Percentiles rank a stretch among this genome's conserved stretches.
These are phyloP conservation scores for Chelonus insularis DNA, from an alignment of 1,140 invertebrate genomes.

Conservation along the genomic window DNA sequence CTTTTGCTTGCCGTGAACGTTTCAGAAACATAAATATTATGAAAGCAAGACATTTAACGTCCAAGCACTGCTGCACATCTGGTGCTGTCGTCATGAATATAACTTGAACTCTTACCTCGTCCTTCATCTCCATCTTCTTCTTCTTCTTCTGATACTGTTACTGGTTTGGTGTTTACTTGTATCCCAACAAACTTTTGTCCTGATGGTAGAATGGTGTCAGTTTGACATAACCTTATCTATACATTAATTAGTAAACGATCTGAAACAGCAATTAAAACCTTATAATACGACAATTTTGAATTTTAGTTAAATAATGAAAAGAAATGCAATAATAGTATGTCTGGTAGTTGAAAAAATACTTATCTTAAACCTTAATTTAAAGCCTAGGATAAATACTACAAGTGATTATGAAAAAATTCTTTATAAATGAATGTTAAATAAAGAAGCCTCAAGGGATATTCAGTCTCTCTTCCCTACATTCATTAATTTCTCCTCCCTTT, in stretches of 20 bases:
- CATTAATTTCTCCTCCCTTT: background rate
- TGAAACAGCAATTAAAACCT: background rate
- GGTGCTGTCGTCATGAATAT: constrained; percentile 49
- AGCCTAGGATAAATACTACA: background rate
- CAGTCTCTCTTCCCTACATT: background rate
- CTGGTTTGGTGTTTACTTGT: constrained; percentile 1
- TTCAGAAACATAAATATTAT: constrained; percentile 44
- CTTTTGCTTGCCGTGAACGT: constrained; percentile 29
- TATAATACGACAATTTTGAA: too few species aligned
- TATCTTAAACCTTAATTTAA: too few species aligned
- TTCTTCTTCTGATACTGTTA: constrained; percentile 10
- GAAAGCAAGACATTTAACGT: constrained; percentile 48
- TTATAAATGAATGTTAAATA: too few species aligned
- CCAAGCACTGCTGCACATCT: constrained; percentile 46
- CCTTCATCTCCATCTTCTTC: background rate
- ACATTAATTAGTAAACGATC: background rate
- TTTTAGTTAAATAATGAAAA: too few species aligned
- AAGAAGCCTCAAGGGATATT: too few species aligned
- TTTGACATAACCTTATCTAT: constrained; percentile 7
- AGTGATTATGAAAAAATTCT: too few species aligned
- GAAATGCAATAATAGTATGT: too few species aligned
- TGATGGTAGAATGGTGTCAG: constrained; percentile 35
- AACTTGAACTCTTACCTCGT: constrained; percentile 26
- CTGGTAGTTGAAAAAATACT: too few species aligned
- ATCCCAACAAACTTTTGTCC: constrained; percentile 41